These are phyloP conservation scores for Sebastes paucispinis DNA, from an alignment of 2,797 vertebrate species.

Conservation along the genomic window DNA sequence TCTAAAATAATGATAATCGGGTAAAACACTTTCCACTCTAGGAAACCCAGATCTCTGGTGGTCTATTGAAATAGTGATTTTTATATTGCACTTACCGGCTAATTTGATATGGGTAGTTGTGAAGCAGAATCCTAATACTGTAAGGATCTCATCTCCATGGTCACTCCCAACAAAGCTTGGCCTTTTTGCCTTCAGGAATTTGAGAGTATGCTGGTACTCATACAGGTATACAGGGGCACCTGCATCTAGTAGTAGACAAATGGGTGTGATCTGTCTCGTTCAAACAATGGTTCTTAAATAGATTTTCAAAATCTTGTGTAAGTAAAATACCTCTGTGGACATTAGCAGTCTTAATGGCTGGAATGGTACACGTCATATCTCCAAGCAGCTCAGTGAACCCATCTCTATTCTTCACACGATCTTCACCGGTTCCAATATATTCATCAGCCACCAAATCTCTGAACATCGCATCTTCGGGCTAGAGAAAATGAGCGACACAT, in stretches of 20 bases:
- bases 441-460: conserved; percentile 69
- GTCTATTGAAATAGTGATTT: neutral
- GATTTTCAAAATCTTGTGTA: neutral
- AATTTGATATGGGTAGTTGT: conserved; percentile 64
- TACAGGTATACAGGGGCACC: conserved; percentile 87
- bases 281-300: neutral
- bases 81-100: conserved; percentile 38
- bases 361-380: conserved; percentile 76
- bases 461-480: conserved; percentile 49
- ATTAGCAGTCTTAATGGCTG: conserved; percentile 75
- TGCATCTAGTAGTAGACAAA: conserved; percentile 63
- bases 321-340: conserved; percentile 84
- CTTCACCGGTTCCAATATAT: conserved; percentile 75
- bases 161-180: conserved; percentile 86
- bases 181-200: conserved; percentile 43
- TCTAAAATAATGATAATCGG: conserved; percentile 42
- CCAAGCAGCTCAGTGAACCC: conserved; percentile 75
- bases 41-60: neutral
- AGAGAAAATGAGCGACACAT: neutral
- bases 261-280: neutral
- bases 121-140: conserved; percentile 85
- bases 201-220: conserved; percentile 84
- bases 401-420: conserved; percentile 77
- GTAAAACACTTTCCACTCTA: neutral
- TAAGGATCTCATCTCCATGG: conserved; percentile 84